A percentile compares a stretch with the other conserved stretches of the same genome.
phyloP scores from a whole-genome alignment of 2,888 invertebrate species.

The Hydraecia micacea region DNA sequence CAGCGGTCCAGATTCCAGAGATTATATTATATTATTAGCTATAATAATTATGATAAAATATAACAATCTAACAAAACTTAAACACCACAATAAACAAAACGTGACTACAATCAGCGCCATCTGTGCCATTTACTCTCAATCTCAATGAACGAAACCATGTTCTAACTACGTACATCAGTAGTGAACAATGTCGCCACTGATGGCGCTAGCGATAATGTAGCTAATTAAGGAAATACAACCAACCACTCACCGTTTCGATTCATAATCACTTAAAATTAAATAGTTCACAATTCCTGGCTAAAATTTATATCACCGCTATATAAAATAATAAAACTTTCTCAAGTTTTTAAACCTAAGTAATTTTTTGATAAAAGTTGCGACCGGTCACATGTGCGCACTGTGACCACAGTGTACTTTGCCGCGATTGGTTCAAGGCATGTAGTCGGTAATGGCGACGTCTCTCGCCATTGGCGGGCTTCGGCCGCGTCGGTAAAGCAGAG shows the following conservation, averaged over 20 bases:
- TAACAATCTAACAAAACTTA: not conserved
- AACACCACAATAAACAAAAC: not conserved
- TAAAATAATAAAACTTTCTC: conserved; percentile 52
- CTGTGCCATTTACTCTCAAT: conserved; percentile 53
- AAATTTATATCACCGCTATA: conserved; percentile 47
- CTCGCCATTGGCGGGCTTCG: conserved; percentile 72
- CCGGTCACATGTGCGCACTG: conserved; percentile 87
- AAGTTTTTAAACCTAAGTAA: conserved; percentile 59
- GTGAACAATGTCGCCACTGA: conserved; percentile 48
- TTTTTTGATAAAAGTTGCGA: conserved; percentile 63
- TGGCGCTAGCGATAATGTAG: conserved; percentile 69
- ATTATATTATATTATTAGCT: not conserved
- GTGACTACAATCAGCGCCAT: conserved; percentile 69
- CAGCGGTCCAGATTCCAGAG: not conserved
- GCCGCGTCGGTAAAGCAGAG: conserved; percentile 75
- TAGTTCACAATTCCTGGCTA: conserved; percentile 39
- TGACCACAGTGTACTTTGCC: conserved; percentile 72
- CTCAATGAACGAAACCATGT: not conserved
- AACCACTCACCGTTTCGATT: conserved; percentile 82
- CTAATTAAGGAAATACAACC: conserved; percentile 59
- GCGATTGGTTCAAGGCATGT: conserved; percentile 75
- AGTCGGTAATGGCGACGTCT: conserved; percentile 72
- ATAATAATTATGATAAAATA: too few species aligned
- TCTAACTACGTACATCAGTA: conserved; percentile 6
- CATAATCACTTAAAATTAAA: conserved; percentile 73